Percentiles rank a stretch among this genome's conserved stretches.
Conservation (phyloP, 2,113 vertebrate genomes). For the Muscicapa adusta region DNA sequence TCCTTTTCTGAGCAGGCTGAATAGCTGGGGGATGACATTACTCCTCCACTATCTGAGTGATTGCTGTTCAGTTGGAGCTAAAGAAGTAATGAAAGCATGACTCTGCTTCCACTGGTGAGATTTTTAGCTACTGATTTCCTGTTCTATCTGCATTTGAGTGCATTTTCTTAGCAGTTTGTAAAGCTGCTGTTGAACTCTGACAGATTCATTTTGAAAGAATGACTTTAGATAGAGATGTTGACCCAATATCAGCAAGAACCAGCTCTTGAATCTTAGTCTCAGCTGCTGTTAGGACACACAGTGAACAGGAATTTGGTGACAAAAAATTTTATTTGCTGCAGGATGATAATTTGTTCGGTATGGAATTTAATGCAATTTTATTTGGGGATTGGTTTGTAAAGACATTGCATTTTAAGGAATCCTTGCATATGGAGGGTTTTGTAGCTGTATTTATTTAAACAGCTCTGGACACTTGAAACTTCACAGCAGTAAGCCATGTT, state of each 20-base stretch:
- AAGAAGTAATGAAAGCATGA: background rate
- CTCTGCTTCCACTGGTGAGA: background rate
- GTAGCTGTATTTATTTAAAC: background rate
- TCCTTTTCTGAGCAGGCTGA: background rate
- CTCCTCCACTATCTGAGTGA: background rate
- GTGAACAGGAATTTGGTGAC: background rate
- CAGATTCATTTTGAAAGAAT: background rate
- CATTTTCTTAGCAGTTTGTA: background rate
- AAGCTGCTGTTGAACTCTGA: background rate
- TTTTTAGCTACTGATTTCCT: background rate
- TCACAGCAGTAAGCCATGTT: background rate
- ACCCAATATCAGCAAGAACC: background rate
- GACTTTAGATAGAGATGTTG: background rate
- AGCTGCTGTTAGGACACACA: background rate
- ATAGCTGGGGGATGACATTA: background rate
- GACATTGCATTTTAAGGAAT: slow-evolving; percentile 14
- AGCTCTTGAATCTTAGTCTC: background rate
- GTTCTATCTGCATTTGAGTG: background rate
- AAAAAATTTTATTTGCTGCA: background rate
- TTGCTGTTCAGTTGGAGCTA: background rate
- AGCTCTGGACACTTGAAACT: background rate
- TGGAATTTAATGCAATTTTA: slow-evolving; percentile 3
- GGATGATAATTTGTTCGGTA: background rate
- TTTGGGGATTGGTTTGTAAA: slow-evolving; percentile 27
- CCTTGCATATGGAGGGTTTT: background rate